Evolutionary conservation across 2,888 invertebrate species (phyloP).

Genomic region (Andrena bicolor): DNA sequence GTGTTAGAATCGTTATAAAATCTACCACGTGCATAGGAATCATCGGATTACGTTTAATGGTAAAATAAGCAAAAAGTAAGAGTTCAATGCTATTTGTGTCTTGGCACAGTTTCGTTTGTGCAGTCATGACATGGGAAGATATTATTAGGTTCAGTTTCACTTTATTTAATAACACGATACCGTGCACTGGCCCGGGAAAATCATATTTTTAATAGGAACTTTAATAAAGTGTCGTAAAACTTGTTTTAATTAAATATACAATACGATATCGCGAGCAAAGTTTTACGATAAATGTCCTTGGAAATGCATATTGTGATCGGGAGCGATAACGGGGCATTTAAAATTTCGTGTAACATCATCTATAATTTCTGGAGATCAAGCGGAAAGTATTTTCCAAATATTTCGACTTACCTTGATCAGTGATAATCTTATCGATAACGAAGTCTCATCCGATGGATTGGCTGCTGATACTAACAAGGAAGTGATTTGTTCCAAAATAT

Average conservation of each 20-base stretch:
- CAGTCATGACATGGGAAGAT: slow-evolving; percentile 71
- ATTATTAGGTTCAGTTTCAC: slow-evolving; percentile 75
- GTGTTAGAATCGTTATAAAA: slow-evolving; percentile 5
- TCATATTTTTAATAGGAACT: slow-evolving; percentile 22
- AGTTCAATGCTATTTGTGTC: slow-evolving; percentile 76
- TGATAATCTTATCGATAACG: slow-evolving; percentile 88
- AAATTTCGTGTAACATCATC: neutral
- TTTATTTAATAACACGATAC: slow-evolving; percentile 74
- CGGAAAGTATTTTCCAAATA: neutral
- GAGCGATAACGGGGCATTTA: neutral
- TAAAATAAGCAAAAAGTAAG: slow-evolving; percentile 59
- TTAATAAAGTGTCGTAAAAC: neutral
- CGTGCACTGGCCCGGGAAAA: slow-evolving; percentile 11
- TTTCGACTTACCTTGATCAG: slow-evolving; percentile 87
- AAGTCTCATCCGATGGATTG: slow-evolving; percentile 89
- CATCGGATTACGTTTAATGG: slow-evolving; percentile 32
- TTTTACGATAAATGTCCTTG: neutral
- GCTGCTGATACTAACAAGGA: slow-evolving; percentile 88
- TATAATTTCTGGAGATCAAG: neutral
- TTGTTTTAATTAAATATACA: neutral
- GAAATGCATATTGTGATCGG: neutral
- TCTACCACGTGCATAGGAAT: neutral
- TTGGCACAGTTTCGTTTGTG: slow-evolving; percentile 73
- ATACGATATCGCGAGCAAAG: neutral
- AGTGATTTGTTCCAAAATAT: slow-evolving; percentile 83